These are phyloP conservation scores for Phrynosoma platyrhinos DNA, from an alignment of 2,113 vertebrate genomes.

Conservation along the genomic window DNA sequence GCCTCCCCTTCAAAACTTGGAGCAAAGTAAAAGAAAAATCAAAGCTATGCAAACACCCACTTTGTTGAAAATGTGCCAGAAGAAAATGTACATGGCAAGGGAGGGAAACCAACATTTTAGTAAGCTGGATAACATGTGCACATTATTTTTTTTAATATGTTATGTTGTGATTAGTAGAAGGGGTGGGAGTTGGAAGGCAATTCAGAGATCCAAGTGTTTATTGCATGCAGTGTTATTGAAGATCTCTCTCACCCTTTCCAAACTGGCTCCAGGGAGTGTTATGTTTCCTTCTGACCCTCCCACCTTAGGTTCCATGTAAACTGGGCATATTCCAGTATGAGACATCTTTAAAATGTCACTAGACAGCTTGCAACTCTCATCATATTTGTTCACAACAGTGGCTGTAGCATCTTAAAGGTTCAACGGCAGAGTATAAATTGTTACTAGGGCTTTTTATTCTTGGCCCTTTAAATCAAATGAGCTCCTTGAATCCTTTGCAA, in stretches of 20 bases:
- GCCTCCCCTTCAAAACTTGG: neutral
- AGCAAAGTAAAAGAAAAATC: neutral
- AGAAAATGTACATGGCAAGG: neutral
- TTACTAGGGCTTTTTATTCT: slow-evolving; percentile 32
- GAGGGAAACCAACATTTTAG: neutral
- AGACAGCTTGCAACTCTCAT: slow-evolving; percentile 9
- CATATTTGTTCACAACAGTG: slow-evolving; percentile 1
- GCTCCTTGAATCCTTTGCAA: slow-evolving; percentile 33
- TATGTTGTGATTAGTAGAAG: neutral
- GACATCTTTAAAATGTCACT: neutral
- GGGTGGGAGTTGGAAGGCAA: neutral
- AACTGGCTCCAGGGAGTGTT: neutral
- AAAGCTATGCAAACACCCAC: neutral
- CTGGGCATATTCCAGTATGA: neutral
- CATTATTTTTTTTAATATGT: neutral
- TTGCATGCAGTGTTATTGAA: neutral
- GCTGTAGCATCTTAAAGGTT: slow-evolving; percentile 13
- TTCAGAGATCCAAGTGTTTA: neutral
- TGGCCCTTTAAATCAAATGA: slow-evolving; percentile 35
- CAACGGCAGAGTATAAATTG: neutral
- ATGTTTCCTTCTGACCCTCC: neutral
- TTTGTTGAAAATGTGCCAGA: neutral
- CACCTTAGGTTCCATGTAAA: neutral
- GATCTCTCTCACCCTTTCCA: neutral
- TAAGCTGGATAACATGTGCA: neutral